A percentile compares a stretch with the other conserved stretches of the same genome.
Conservation (phyloP, 2,797 vertebrate species). For the Ataeniobius toweri region DNA sequence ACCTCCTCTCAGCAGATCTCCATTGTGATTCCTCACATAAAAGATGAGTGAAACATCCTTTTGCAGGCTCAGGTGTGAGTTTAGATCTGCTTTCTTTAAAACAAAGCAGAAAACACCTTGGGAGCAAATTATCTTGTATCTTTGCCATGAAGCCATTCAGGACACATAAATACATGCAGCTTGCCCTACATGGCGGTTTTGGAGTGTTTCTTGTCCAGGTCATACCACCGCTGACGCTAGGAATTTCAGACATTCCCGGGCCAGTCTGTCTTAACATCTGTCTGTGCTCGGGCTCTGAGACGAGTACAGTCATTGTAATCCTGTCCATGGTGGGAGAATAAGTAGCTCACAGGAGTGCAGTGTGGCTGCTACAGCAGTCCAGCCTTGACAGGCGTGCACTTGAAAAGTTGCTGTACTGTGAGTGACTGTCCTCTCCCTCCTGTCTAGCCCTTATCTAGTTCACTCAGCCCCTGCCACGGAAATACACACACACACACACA, state of each 20-base stretch:
- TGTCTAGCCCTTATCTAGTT: slow-evolving; percentile 68
- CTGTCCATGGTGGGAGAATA: slow-evolving; percentile 69
- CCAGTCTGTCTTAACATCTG: slow-evolving; percentile 48
- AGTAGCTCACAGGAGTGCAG: slow-evolving; percentile 73
- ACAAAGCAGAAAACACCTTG: slow-evolving; percentile 13
- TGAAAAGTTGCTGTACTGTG: slow-evolving; percentile 77
- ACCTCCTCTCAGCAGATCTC: slow-evolving; percentile 27
- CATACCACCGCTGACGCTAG: slow-evolving; percentile 6
- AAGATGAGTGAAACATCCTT: slow-evolving; percentile 30
- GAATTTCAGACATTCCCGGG: slow-evolving; percentile 19
- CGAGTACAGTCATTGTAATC: slow-evolving; percentile 76
- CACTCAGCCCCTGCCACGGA: slow-evolving; percentile 50
- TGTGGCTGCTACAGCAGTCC: slow-evolving; percentile 74
- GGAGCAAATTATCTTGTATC: slow-evolving; percentile 9
- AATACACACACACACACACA: slow-evolving; percentile 43
- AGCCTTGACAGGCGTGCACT: slow-evolving; percentile 75
- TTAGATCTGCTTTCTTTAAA: slow-evolving; percentile 13
- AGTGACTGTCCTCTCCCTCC: slow-evolving; percentile 70
- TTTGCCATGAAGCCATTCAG: slow-evolving; percentile 16
- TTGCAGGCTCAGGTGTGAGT: slow-evolving; percentile 23
- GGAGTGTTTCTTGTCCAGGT: slow-evolving; percentile 24
- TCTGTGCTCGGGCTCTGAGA: slow-evolving; percentile 37
- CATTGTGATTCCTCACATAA: slow-evolving; percentile 26
- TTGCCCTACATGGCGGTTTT: slow-evolving; percentile 45
- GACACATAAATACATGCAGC: slow-evolving; percentile 39